Conservation (phyloP, 2,113 vertebrate genomes). For the Elachura formosa region DNA sequence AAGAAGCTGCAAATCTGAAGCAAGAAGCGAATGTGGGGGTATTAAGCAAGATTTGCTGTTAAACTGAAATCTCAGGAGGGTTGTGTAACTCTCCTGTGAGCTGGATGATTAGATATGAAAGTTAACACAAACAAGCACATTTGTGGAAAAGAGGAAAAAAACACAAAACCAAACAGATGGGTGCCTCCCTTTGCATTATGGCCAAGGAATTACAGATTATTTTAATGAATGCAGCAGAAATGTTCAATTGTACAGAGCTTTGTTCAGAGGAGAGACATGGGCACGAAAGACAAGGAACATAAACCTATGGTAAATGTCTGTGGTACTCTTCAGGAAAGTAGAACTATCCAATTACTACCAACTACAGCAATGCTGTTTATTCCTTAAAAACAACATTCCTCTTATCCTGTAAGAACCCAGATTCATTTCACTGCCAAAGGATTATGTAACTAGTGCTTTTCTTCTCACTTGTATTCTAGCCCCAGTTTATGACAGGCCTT, state of each 20-base stretch:
- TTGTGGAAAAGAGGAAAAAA: background rate
- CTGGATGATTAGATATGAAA: background rate
- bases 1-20: slow-evolving; percentile 7
- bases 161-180: background rate
- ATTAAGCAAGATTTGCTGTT: slow-evolving; percentile 31
- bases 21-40: background rate
- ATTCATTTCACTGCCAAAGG: background rate
- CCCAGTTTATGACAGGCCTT: background rate
- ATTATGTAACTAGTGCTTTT: background rate
- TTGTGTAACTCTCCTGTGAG: slow-evolving; percentile 25
- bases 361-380: background rate
- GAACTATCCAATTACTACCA: background rate
- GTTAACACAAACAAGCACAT: slow-evolving; percentile 30
- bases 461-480: background rate
- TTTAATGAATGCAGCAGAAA: background rate
- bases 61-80: background rate
- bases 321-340: background rate
- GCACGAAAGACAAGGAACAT: background rate
- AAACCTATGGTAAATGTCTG: background rate
- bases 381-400: slow-evolving; percentile 5
- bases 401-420: background rate
- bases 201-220: background rate
- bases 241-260: background rate
- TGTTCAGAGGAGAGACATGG: background rate
- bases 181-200: background rate